These are phyloP conservation scores for Anastrepha obliqua DNA, from an alignment of 1,140 invertebrate genomes.

Conservation along the genomic window DNA sequence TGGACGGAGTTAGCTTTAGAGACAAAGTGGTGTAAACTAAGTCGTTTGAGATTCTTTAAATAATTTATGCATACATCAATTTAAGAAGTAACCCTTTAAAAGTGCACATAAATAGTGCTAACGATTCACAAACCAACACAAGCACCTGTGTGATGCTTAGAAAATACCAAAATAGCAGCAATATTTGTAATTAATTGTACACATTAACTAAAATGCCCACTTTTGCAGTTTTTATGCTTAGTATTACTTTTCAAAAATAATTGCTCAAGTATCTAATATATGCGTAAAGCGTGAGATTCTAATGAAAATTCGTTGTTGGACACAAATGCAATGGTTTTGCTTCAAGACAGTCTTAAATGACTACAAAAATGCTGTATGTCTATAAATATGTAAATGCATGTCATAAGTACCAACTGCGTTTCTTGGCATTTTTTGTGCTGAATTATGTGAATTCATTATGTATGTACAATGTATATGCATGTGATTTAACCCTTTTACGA, in stretches of 20 bases:
- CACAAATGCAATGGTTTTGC: constrained; percentile 19
- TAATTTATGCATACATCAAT: not conserved
- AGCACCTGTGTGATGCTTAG: not conserved
- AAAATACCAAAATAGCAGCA: not conserved
- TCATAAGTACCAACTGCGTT: constrained; percentile 71
- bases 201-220: too few species aligned
- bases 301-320: constrained; percentile 43
- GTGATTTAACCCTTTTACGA: constrained; percentile 49
- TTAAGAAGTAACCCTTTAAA: too few species aligned
- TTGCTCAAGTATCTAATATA: not conserved
- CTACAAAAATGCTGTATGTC: not conserved
- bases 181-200: not conserved
- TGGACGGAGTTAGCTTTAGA: too few species aligned
- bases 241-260: not conserved
- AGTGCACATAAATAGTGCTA: too few species aligned
- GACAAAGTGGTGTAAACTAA: not conserved
- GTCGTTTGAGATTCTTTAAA: not conserved
- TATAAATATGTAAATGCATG: constrained; percentile 61
- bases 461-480: not conserved
- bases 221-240: not conserved
- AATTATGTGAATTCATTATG: constrained; percentile 11
- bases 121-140: not conserved
- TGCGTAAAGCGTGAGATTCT: not conserved
- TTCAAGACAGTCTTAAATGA: constrained; percentile 33
- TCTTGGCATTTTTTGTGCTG: constrained; percentile 59